A percentile compares a stretch with the other conserved stretches of the same genome.
Conservation (phyloP, 2,797 vertebrate species). For the Xiphophorus birchmanni region DNA sequence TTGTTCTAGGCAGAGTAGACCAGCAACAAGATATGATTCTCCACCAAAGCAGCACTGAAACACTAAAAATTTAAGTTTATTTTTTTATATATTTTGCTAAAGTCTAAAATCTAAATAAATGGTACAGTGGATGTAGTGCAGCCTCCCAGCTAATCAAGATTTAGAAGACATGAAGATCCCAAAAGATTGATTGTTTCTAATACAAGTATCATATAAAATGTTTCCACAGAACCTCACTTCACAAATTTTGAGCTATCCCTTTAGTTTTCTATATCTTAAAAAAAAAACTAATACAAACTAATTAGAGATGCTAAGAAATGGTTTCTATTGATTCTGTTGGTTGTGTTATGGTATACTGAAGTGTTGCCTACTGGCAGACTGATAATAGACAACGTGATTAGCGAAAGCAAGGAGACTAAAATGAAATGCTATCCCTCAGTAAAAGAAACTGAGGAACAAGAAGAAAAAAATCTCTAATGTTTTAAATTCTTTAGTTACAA, state of each 20-base stretch:
- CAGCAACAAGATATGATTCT: neutral
- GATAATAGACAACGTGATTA: slow-evolving; percentile 21
- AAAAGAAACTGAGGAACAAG: slow-evolving; percentile 13
- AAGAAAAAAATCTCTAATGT: slow-evolving; percentile 16
- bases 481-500: slow-evolving; percentile 42
- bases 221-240: neutral
- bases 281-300: neutral
- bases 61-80: neutral
- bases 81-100: neutral
- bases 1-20: neutral
- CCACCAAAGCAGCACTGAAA: neutral
- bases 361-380: slow-evolving; percentile 28
- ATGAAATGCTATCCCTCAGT: slow-evolving; percentile 16
- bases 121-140: neutral
- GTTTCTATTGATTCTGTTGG: neutral
- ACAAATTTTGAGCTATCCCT: neutral
- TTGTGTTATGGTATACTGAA: slow-evolving; percentile 22
- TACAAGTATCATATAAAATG: neutral
- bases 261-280: neutral
- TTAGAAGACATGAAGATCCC: neutral
- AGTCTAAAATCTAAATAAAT: too few relatives aligned
- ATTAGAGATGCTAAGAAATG: neutral
- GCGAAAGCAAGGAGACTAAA: slow-evolving; percentile 31
- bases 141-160: neutral
- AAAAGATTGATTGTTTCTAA: neutral